Conservation (phyloP, 2,113 vertebrate genomes). For the Centrocercus urophasianus region DNA sequence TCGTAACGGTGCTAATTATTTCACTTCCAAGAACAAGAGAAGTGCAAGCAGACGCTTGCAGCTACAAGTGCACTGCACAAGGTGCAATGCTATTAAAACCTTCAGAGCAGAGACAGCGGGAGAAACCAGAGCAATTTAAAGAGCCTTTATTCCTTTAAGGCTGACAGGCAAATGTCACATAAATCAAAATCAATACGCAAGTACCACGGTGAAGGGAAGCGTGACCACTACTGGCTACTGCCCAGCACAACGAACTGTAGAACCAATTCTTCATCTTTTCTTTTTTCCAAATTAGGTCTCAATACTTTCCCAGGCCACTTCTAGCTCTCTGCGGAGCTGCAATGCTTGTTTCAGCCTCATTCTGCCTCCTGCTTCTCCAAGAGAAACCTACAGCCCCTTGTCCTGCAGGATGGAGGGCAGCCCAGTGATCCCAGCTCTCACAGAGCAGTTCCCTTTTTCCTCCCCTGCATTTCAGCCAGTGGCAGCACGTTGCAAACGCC, state of each 20-base stretch:
- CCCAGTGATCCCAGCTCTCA: not conserved
- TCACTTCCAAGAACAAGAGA: accelerated
- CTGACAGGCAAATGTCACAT: not conserved
- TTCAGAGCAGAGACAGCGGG: too few species aligned
- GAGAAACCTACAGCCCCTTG: not conserved
- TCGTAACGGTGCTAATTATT: too few species aligned
- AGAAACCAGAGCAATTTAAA: not conserved
- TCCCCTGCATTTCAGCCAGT: not conserved
- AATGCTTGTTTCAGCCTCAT: not conserved
- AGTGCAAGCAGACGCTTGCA: not conserved
- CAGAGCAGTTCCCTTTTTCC: not conserved
- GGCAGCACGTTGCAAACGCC: not conserved
- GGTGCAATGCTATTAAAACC: not conserved
- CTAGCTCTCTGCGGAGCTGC: not conserved
- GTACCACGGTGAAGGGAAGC: not conserved
- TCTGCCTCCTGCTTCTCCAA: not conserved
- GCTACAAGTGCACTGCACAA: not conserved
- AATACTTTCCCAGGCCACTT: not conserved
- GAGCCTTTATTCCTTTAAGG: not conserved
- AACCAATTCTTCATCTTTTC: slow-evolving; percentile 37
- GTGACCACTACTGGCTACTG: not conserved
- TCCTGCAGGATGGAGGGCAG: accelerated
- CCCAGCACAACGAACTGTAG: slow-evolving; percentile 27
- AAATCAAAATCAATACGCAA: not conserved
- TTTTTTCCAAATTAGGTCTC: slow-evolving; percentile 59